Percentiles rank a stretch among this genome's conserved stretches.
Evolutionary conservation across 2,113 vertebrate species (phyloP).

Genomic region (Eclectus roratus): DNA sequence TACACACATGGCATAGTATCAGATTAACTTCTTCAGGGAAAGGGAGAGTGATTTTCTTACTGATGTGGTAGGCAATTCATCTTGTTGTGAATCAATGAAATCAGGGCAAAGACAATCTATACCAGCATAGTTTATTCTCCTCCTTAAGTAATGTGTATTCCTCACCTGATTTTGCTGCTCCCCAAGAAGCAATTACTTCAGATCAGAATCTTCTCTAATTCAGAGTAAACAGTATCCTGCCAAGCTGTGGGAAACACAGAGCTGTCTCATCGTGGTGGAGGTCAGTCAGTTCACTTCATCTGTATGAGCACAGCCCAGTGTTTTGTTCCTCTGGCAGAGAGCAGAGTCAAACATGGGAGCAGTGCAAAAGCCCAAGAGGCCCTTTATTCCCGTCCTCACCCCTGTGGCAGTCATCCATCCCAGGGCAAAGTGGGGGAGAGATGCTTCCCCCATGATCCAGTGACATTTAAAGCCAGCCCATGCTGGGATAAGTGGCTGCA

Average conservation of each 20-base stretch:
- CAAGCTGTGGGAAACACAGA: background rate
- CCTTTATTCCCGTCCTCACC: background rate
- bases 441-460: background rate
- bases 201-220: background rate
- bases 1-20: background rate
- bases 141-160: accelerated
- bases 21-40: background rate
- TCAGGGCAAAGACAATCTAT: background rate
- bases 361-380: background rate
- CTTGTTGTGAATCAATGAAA: background rate
- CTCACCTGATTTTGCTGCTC: background rate
- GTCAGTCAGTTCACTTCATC: background rate
- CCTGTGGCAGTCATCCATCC: accelerated
- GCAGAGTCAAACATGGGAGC: background rate
- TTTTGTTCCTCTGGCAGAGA: background rate
- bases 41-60: background rate
- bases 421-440: background rate
- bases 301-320: accelerated
- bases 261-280: background rate
- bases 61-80: background rate
- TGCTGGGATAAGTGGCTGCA: accelerated
- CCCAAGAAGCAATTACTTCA: background rate
- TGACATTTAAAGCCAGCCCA: background rate
- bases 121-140: background rate
- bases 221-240: background rate